These are phyloP conservation scores for Strigamia maritima DNA, from an alignment of 2,888 invertebrate genomes.

Conservation along the genomic window DNA sequence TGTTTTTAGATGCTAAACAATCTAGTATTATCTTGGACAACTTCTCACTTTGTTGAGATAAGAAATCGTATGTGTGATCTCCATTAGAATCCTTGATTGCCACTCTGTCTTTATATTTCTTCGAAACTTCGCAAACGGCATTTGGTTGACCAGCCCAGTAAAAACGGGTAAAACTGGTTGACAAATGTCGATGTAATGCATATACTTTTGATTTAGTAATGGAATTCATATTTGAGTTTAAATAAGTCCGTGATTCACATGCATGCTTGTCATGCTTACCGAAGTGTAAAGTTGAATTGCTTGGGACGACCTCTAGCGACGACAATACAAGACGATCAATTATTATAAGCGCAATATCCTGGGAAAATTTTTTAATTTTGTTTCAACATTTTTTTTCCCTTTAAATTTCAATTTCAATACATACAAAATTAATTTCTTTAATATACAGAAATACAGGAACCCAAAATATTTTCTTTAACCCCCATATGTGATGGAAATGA, in stretches of 20 bases:
- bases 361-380: background rate
- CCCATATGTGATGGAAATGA: background rate
- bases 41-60: background rate
- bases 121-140: background rate
- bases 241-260: no score
- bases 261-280: no score
- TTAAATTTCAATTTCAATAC: background rate
- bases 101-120: background rate
- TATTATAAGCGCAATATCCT: background rate
- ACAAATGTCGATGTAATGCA: background rate
- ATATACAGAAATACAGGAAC: background rate
- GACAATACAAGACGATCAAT: background rate
- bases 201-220: background rate
- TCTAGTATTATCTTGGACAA: slow-evolving; percentile 26
- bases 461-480: background rate
- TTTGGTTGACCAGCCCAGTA: background rate
- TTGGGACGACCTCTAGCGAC: background rate
- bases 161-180: background rate
- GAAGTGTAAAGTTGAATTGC: background rate
- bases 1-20: background rate
- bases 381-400: background rate
- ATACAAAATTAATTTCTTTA: background rate
- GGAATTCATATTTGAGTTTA: background rate
- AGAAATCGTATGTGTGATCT: background rate
- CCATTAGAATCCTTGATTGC: slow-evolving; percentile 19